Percentiles rank a stretch among this genome's conserved stretches.
These are phyloP conservation scores for Oreochromis niloticus DNA, from an alignment of 2,113 vertebrate species.

Conservation along the genomic window DNA sequence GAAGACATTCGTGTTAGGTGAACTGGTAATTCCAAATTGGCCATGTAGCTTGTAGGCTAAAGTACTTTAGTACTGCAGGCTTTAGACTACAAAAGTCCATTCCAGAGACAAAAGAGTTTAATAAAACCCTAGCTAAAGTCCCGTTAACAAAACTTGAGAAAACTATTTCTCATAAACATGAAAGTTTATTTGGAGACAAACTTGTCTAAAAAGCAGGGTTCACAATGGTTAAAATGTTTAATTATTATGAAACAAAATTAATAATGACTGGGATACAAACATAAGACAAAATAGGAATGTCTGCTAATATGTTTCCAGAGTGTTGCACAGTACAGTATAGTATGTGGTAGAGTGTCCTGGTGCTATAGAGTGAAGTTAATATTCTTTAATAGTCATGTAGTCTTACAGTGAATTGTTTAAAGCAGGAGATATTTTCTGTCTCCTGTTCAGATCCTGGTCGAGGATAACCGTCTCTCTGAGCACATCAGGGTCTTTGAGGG, in stretches of 20 bases:
- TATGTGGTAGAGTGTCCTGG: background rate
- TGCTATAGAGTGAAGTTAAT: background rate
- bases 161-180: background rate
- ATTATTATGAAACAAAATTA: background rate
- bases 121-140: background rate
- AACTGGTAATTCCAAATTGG: background rate
- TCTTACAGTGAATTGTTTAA: background rate
- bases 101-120: background rate
- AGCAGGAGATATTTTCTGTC: background rate
- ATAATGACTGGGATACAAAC: background rate
- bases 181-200: background rate
- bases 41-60: background rate
- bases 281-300: rapidly evolving
- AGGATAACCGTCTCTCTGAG: slow-evolving; percentile 73
- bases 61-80: background rate
- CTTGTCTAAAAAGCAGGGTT: rapidly evolving
- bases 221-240: rapidly evolving
- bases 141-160: background rate
- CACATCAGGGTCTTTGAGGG: slow-evolving; percentile 72
- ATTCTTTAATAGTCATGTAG: background rate
- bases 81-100: background rate
- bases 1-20: background rate
- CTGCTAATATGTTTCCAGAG: background rate
- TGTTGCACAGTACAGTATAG: background rate
- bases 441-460: slow-evolving; percentile 70